A percentile compares a stretch with the other conserved stretches of the same genome.
These are phyloP conservation scores for Meghimatium bilineatum DNA, from an alignment of 2,888 invertebrate species.

Conservation along the genomic window DNA sequence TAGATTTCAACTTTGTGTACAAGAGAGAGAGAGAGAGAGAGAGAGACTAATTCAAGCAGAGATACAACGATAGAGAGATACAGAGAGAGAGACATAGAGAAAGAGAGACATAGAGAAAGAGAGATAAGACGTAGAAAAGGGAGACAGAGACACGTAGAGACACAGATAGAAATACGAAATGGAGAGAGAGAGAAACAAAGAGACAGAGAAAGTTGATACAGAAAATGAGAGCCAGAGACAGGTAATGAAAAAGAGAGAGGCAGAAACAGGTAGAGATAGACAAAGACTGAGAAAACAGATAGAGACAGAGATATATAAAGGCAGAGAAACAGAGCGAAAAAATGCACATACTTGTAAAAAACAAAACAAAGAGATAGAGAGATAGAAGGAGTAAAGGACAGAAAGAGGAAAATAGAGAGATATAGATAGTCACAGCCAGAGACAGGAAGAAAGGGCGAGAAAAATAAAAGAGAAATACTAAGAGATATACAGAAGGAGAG, in stretches of 20 bases:
- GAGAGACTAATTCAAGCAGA: no score
- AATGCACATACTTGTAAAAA: no score
- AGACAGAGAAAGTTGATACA: background rate
- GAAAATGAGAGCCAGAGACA: background rate
- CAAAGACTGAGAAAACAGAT: background rate
- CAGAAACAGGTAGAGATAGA: slow-evolving; percentile 10
- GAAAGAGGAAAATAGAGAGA: background rate
- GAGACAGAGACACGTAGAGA: background rate
- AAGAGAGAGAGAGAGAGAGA: no score
- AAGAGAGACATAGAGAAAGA: background rate
- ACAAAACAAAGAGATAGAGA: background rate
- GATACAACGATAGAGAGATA: no score
- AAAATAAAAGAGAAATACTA: no score
- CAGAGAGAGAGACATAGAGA: background rate
- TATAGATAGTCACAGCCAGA: background rate
- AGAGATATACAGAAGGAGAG: no score
- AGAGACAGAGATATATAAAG: background rate
- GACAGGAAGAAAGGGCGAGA: no score
- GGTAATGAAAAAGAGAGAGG: background rate
- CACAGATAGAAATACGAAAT: background rate
- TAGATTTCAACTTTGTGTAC: no score
- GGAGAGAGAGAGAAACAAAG: background rate
- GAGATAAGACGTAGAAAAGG: background rate
- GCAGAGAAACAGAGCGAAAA: background rate
- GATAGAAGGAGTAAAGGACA: no score